Conservation (phyloP, 2,113 vertebrate genomes). For the Talpa occidentalis region DNA sequence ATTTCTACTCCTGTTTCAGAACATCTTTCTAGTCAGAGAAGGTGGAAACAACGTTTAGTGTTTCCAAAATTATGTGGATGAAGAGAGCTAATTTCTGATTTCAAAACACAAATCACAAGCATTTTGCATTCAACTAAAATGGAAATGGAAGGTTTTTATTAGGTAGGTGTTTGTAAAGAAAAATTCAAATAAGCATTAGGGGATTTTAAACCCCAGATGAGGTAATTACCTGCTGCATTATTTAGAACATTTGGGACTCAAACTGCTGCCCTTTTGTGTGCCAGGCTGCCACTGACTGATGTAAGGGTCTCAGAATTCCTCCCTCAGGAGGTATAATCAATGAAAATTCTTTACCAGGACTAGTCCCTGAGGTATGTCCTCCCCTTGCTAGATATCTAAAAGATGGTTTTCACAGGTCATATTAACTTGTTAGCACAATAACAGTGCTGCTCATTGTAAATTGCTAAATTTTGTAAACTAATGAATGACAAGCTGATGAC, state of each 20-base stretch:
- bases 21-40: constrained; percentile 11
- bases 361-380: neutral
- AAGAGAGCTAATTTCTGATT: neutral
- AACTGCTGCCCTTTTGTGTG: constrained; percentile 51
- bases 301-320: constrained; percentile 45
- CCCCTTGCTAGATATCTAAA: neutral
- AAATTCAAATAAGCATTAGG: constrained; percentile 60
- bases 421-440: neutral
- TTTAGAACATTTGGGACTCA: constrained; percentile 63
- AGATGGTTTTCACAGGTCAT: constrained; percentile 46
- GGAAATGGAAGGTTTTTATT: constrained; percentile 66
- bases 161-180: constrained; percentile 66
- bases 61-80: neutral
- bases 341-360: constrained; percentile 58
- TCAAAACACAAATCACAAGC: constrained; percentile 21
- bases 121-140: constrained; percentile 48
- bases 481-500: neutral
- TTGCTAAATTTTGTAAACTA: constrained; percentile 58
- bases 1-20: neutral
- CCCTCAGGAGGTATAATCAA: constrained; percentile 61
- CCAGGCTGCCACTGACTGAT: constrained; percentile 42
- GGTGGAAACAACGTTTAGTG: neutral
- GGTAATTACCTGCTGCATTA: constrained; percentile 67
- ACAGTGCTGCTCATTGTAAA: neutral
- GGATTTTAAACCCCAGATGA: constrained; percentile 69